Evolutionary conservation across 1,140 invertebrate genomes (phyloP), one percentile per base, ranked within the genome.

Genomic region (Megalopta genalis): DNA sequence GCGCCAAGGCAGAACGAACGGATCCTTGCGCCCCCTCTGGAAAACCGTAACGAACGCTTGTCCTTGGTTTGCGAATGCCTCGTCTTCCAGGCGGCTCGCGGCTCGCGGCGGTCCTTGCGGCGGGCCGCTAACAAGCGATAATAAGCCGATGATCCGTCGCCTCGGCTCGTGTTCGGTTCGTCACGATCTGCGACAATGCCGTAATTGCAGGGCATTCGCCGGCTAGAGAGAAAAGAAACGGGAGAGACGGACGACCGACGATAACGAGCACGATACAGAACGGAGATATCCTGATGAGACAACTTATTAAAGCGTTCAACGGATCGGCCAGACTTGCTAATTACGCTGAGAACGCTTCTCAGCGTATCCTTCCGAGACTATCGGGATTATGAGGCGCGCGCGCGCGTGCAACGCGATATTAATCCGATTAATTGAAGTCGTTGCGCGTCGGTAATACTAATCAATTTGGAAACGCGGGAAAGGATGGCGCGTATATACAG

Each of bases 21-120:
- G 42, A 46, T 46, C 42, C 10, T 14, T 46, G 54, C 7, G n/a
- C 54, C 14, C 62, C 16, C 2, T 46, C 57, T 42, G 73, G 52
- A 76, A 76, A 69, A 77, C 7, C 68, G 39, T 77, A 77, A 77
- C 66, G 46, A 49, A 70, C 57, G 21, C 16, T 16, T 77, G 66
- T 62, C 42, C 74, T 70, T 62, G 16, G 54, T 21, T 5, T 8
- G 3, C 54, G 63, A 49, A 57, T 16, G 39, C 27, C 12, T 72
- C 7, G 12, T 7, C 46, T 42, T n/a, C 27, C 2, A 7, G 8
- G 6, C 14, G 23, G 32, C 32, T 32, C 32, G 32, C 32, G 32
- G 32, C 32, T 1, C 32, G 4, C 4, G 32, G 18, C 16, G 52
- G 21, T 25, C 32, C 8, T 9, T 42, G 27, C 21, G 25, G 18